phyloP scores from a whole-genome alignment of 2,888 invertebrate genomes.

The Cantharis flavilabris region DNA sequence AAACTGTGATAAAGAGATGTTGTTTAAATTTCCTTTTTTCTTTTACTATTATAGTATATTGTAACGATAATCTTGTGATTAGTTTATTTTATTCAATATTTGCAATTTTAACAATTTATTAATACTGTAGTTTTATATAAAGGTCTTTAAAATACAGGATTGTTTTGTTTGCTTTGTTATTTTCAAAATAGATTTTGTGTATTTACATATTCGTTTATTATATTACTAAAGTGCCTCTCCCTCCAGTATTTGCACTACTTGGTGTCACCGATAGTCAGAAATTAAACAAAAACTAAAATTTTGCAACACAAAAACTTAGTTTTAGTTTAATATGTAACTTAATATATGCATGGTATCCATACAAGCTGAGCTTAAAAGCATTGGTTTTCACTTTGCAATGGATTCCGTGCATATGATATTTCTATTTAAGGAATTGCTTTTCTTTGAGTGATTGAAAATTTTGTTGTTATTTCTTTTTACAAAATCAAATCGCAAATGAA shows the following conservation, averaged over 20 bases:
- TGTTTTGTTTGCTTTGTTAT: conserved; percentile 13
- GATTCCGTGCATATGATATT: conserved; percentile 51
- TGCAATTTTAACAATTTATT: conserved; percentile 15
- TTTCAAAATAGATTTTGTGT: conserved; percentile 24
- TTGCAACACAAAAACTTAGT: conserved; percentile 1
- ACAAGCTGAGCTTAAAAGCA: conserved; percentile 27
- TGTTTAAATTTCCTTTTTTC: background rate
- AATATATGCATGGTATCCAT: conserved; percentile 54
- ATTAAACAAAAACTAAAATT: conserved; percentile 17
- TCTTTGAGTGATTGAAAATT: conserved; percentile 9
- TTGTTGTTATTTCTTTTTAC: background rate
- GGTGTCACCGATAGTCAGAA: conserved; percentile 52
- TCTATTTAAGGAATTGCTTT: conserved; percentile 34
- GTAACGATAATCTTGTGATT: background rate
- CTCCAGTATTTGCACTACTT: conserved; percentile 51
- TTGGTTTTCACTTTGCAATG: conserved; percentile 43
- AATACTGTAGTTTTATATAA: conserved; percentile 50
- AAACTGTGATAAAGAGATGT: background rate
- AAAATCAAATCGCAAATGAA: background rate
- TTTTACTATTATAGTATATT: background rate
- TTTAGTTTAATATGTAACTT: conserved; percentile 45
- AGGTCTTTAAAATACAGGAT: conserved; percentile 17
- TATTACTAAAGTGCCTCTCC: conserved; percentile 48
- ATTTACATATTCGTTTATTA: conserved; percentile 21
- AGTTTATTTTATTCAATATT: background rate